Conservation (phyloP, 2,888 invertebrate genomes). For the Apotomis capreana region DNA sequence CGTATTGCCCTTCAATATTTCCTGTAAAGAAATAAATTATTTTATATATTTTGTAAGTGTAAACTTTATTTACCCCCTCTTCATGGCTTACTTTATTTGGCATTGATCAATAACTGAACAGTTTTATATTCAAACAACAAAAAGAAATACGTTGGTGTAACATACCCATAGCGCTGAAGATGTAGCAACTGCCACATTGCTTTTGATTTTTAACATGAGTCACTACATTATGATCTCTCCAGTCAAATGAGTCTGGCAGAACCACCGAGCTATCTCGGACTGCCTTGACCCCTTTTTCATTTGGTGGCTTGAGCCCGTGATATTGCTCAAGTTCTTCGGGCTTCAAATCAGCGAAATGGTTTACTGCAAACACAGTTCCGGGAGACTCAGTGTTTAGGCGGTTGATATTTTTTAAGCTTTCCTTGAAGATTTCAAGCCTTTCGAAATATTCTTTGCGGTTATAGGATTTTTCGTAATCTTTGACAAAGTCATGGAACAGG, state of each 20-base stretch:
- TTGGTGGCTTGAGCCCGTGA: too few relatives aligned
- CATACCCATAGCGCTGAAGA: too few relatives aligned
- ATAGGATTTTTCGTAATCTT: too few relatives aligned
- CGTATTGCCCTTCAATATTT: constrained; percentile 19
- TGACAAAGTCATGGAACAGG: too few relatives aligned
- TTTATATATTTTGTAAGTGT: too few relatives aligned
- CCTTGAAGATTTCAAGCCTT: constrained; percentile 11
- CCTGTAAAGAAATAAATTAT: neutral
- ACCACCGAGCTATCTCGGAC: too few relatives aligned
- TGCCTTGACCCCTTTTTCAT: too few relatives aligned
- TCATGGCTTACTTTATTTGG: too few relatives aligned
- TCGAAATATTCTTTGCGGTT: neutral
- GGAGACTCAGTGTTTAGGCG: neutral
- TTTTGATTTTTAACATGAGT: constrained; percentile 1
- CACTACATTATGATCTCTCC: neutral
- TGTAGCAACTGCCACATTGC: neutral
- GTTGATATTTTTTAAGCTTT: constrained; percentile 7
- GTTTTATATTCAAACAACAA: too few relatives aligned
- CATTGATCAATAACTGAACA: too few relatives aligned
- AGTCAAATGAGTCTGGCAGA: neutral
- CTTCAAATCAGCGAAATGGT: constrained; percentile 5
- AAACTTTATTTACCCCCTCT: too few relatives aligned
- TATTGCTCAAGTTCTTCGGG: neutral
- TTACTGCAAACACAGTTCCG: neutral
- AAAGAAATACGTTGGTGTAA: too few relatives aligned